Percentiles rank a stretch among this genome's conserved stretches.
Conservation (phyloP, 2,888 invertebrate species). For the Ctena decussata region DNA sequence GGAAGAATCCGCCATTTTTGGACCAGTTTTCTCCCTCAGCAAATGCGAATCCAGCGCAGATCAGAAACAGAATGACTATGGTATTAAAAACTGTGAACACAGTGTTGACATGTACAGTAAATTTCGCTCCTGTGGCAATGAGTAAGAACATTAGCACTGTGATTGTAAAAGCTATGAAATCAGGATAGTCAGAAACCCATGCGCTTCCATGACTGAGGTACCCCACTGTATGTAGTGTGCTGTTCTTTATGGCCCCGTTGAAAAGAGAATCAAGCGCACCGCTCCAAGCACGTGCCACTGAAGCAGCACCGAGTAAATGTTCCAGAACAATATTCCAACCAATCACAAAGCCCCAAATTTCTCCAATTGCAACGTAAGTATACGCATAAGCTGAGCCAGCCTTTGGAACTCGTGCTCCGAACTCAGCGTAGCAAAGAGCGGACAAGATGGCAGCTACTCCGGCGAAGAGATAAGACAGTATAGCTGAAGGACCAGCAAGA, state of each 20-base stretch:
- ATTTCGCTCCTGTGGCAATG: slow-evolving; percentile 85
- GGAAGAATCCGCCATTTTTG: slow-evolving; percentile 87
- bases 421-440: slow-evolving; percentile 88
- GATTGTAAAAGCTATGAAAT: slow-evolving; percentile 86
- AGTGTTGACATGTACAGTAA: slow-evolving; percentile 86
- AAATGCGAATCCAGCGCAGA: slow-evolving; percentile 93
- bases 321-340: slow-evolving; percentile 94
- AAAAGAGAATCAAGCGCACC: slow-evolving; percentile 87
- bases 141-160: slow-evolving; percentile 88
- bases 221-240: slow-evolving; percentile 83
- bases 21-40: slow-evolving; percentile 95
- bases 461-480: slow-evolving; percentile 91
- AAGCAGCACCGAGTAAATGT: slow-evolving; percentile 86
- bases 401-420: slow-evolving; percentile 85
- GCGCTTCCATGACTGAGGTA: slow-evolving; percentile 66
- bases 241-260: slow-evolving; percentile 86
- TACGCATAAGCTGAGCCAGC: slow-evolving; percentile 95
- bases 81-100: slow-evolving; percentile 86
- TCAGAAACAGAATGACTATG: slow-evolving; percentile 86
- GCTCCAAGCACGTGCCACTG: slow-evolving; percentile 89
- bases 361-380: slow-evolving; percentile 96
- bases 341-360: slow-evolving; percentile 94
- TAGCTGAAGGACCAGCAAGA: slow-evolving; percentile 85
- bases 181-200: slow-evolving; percentile 86
- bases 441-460: slow-evolving; percentile 85